phyloP scores from a whole-genome alignment of 2,888 invertebrate genomes.

The Hetaerina titia region DNA sequence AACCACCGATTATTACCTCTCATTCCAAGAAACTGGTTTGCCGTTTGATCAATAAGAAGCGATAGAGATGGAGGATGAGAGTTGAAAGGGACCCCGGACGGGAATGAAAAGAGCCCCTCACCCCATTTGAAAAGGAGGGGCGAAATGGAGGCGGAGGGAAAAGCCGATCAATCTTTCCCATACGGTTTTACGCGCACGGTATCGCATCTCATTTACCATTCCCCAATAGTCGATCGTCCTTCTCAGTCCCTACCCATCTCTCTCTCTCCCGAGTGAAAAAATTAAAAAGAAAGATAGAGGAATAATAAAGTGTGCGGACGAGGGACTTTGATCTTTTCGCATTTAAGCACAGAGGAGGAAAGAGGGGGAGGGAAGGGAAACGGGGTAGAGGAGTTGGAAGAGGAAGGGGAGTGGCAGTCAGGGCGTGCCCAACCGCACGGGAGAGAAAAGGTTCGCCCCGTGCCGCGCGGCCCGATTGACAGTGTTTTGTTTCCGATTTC shows the following conservation, averaged over 20 bases:
- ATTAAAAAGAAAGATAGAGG: not conserved
- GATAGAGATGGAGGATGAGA: not conserved
- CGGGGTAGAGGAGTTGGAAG: not conserved
- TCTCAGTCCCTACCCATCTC: not conserved
- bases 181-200: not conserved
- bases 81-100: no score
- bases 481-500: constrained; percentile 41
- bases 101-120: no score
- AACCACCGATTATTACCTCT: constrained; percentile 50
- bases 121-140: not conserved
- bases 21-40: constrained; percentile 65
- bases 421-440: not conserved
- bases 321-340: not conserved
- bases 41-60: constrained; percentile 54
- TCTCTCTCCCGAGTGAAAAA: not conserved
- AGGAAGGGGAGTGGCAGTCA: not conserved
- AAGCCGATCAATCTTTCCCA: constrained; percentile 7
- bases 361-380: no score
- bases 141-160: not conserved
- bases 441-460: not conserved
- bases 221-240: constrained; percentile 32
- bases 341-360: no score
- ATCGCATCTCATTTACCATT: constrained; percentile 59
- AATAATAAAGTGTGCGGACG: not conserved
- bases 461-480: not conserved